These are phyloP conservation scores for Troilus luridus DNA, from an alignment of 2,888 invertebrate species.

Conservation along the genomic window DNA sequence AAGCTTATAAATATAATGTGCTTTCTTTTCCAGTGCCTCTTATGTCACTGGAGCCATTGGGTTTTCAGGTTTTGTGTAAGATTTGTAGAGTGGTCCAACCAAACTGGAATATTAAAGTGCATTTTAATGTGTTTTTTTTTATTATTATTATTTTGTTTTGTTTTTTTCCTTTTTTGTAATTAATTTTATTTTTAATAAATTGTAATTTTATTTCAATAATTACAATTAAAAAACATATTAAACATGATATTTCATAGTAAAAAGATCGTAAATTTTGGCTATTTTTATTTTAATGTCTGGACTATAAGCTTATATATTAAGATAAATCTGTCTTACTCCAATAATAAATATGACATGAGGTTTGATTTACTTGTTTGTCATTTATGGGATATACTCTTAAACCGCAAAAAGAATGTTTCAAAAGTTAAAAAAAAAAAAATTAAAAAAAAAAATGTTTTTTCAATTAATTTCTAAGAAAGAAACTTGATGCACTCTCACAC, in stretches of 20 bases:
- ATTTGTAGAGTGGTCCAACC: conserved; percentile 46
- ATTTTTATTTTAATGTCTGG: neutral
- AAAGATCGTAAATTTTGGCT: neutral
- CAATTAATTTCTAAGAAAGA: neutral
- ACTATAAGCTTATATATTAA: neutral
- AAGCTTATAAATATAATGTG: conserved; percentile 44
- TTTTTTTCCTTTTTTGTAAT: neutral
- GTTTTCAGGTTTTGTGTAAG: conserved; percentile 6
- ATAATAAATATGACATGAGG: neutral
- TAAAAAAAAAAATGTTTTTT: neutral
- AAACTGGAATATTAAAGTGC: conserved; percentile 53
- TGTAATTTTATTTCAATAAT: neutral
- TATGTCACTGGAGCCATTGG: conserved; percentile 1
- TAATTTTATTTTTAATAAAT: neutral
- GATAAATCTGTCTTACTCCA: neutral
- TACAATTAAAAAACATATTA: neutral
- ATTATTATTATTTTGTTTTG: neutral
- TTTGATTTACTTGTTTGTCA: neutral
- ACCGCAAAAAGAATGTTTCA: neutral
- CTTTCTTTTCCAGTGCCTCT: conserved; percentile 45
- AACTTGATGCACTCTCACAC: neutral
- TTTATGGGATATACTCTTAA: neutral
- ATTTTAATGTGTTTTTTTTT: conserved; percentile 40
- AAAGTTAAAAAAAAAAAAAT: neutral
- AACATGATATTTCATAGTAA: neutral